These are phyloP conservation scores for Edolisoma coerulescens DNA, from an alignment of 2,113 vertebrate species.

Conservation along the genomic window DNA sequence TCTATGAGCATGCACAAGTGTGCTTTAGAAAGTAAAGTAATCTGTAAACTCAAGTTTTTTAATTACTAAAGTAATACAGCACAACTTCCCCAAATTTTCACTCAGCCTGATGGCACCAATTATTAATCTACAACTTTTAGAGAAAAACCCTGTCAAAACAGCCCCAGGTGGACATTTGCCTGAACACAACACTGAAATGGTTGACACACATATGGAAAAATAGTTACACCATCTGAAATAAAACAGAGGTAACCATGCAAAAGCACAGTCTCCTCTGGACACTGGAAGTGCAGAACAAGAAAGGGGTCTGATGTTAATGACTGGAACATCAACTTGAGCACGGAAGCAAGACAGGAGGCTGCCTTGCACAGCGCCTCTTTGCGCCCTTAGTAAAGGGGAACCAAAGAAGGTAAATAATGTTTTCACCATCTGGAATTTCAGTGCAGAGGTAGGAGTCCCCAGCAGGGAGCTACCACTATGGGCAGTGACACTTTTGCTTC, in stretches of 20 bases:
- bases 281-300: no score
- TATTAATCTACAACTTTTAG: not conserved
- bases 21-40: not conserved
- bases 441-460: not conserved
- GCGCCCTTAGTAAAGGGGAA: not conserved
- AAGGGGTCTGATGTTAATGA: not conserved
- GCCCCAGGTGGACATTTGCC: not conserved
- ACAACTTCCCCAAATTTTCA: not conserved
- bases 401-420: not conserved
- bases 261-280: not conserved
- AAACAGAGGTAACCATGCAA: not conserved
- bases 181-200: not conserved
- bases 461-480: not conserved
- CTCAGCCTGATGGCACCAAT: not conserved
- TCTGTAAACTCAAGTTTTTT: not conserved
- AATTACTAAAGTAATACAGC: not conserved
- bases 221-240: not conserved
- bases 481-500: accelerated
- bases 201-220: not conserved
- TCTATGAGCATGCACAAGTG: accelerated
- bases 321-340: not conserved
- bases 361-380: not conserved
- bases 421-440: not conserved
- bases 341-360: not conserved
- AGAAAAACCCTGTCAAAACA: not conserved